Evolutionary conservation across 2,797 vertebrate species (phyloP).

Genomic region (Acanthiza pusilla): DNA sequence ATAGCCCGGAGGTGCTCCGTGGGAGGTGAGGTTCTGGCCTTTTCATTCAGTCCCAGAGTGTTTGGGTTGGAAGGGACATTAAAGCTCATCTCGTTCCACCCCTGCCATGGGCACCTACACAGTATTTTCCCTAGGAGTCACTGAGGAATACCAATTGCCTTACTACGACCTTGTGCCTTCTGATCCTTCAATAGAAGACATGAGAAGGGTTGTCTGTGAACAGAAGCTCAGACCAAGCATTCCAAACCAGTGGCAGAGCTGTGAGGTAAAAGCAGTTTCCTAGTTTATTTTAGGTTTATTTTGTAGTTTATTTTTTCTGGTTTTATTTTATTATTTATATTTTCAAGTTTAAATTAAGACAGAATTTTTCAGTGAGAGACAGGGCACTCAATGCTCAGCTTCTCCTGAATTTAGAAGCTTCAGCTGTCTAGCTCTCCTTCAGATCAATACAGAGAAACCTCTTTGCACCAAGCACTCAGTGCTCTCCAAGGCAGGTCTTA

Average conservation of each 20-base stretch:
- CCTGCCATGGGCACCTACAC: not conserved
- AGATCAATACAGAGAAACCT: not conserved
- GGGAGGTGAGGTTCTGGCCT: conserved; percentile 78
- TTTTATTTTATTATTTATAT: not conserved
- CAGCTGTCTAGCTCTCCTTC: not conserved
- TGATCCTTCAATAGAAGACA: conserved; percentile 94
- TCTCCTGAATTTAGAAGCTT: not conserved
- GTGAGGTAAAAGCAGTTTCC: conserved; percentile 82
- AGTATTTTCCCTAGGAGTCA: conserved; percentile 75
- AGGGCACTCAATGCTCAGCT: accelerated
- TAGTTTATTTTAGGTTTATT: not conserved
- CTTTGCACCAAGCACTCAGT: not conserved
- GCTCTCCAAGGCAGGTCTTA: accelerated
- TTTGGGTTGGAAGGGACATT: not conserved
- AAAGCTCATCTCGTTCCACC: accelerated
- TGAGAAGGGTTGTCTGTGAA: conserved; percentile 93
- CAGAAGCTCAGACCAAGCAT: conserved; percentile 92
- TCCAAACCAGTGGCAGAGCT: conserved; percentile 98
- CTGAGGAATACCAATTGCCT: conserved; percentile 96
- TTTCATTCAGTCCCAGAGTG: accelerated
- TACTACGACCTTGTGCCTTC: conserved; percentile 96
- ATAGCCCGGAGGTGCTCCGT: conserved; percentile 88
- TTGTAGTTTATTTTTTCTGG: not conserved
- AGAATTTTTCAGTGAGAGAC: not conserved
- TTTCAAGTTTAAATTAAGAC: not conserved